Percentiles rank a stretch among this genome's conserved stretches.
Conservation (phyloP, 2,888 invertebrate species). For the Cephus pulcher region DNA sequence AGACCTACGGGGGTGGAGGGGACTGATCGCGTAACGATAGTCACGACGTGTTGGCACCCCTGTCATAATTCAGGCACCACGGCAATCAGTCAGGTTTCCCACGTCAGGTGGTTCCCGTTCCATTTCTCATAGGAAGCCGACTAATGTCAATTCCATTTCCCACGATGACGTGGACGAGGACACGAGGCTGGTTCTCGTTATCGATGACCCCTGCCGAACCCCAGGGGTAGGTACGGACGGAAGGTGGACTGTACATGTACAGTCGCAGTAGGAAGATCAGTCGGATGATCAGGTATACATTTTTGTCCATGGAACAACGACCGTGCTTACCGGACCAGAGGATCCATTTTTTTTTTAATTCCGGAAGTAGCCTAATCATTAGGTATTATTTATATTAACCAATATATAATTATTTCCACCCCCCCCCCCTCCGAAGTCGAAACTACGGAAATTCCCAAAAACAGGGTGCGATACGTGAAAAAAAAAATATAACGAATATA, state of each 20-base stretch:
- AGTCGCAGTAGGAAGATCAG: background rate
- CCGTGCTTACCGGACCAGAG: background rate
- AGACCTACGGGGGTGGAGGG: background rate
- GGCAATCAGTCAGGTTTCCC: constrained; percentile 28
- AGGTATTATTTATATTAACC: background rate
- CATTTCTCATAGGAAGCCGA: constrained; percentile 6
- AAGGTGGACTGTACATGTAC: background rate
- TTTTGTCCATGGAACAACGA: background rate
- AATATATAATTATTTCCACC: background rate
- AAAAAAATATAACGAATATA: background rate
- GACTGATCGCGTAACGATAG: constrained; percentile 29
- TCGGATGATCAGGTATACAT: too few species aligned
- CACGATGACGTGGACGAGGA: constrained; percentile 4
- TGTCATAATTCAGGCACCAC: constrained; percentile 25
- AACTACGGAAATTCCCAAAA: background rate
- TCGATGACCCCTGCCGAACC: background rate
- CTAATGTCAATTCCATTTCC: constrained; percentile 23
- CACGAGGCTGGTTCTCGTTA: background rate
- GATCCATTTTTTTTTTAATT: background rate
- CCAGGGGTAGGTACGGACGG: background rate
- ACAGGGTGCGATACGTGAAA: background rate
- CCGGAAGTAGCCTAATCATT: background rate
- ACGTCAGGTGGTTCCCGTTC: constrained; percentile 18
- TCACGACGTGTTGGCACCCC: constrained; percentile 27
- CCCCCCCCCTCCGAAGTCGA: background rate